Percentiles rank a stretch among this genome's conserved stretches.
phyloP scores from a whole-genome alignment of 2,797 vertebrate genomes.

The Malurus leucopterus region DNA sequence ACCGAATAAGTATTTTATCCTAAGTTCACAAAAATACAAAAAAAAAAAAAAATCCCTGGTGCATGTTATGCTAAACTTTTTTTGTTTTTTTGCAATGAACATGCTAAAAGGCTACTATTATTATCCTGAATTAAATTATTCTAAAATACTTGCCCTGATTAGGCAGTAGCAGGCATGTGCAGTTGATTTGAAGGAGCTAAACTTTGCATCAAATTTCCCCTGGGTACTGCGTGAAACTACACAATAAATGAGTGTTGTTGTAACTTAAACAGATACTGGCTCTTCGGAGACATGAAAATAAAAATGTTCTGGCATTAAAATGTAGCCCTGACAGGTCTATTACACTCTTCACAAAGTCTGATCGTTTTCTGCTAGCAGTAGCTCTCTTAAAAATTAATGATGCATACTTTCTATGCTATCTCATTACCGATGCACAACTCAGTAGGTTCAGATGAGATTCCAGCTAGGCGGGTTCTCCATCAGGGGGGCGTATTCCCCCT shows the following conservation, averaged over 20 bases:
- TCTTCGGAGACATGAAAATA: not conserved
- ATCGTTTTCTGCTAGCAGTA: not conserved
- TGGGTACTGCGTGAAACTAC: constrained; percentile 9
- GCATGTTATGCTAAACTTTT: not conserved
- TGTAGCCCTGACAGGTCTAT: not conserved
- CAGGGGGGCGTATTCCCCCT: rapidly evolving
- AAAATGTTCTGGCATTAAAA: not conserved
- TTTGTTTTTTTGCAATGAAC: not conserved
- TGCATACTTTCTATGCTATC: not conserved
- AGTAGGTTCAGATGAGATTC: not conserved
- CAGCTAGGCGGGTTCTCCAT: rapidly evolving
- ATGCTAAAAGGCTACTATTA: not conserved
- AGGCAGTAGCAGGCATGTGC: not conserved
- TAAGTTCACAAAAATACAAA: not conserved
- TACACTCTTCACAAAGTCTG: not conserved
- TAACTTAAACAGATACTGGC: constrained; percentile 29
- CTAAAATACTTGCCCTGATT: not conserved
- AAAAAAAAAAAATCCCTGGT: not conserved
- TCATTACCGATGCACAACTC: not conserved
- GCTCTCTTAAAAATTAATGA: constrained; percentile 31
- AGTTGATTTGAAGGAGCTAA: constrained; percentile 1
- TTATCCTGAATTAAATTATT: not conserved
- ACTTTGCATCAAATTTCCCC: constrained; percentile 28
- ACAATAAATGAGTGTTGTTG: constrained; percentile 14
- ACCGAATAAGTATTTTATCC: not conserved